A percentile compares a stretch with the other conserved stretches of the same genome.
These are phyloP conservation scores for Trileptium ribeirensis DNA, from an alignment of 2,888 invertebrate genomes.

Conservation along the genomic window DNA sequence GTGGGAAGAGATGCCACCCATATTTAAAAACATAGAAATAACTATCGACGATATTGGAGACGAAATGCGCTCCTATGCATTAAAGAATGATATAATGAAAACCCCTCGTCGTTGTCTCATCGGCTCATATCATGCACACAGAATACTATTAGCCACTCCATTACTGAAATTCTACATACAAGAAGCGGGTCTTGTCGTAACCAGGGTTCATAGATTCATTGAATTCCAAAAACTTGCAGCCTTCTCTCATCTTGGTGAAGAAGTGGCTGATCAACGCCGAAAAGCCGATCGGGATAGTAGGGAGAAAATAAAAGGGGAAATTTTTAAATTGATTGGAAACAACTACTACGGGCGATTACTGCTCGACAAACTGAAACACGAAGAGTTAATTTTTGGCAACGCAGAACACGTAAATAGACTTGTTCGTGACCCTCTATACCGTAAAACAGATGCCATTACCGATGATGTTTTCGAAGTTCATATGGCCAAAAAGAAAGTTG, in stretches of 20 bases:
- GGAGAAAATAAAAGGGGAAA: neutral
- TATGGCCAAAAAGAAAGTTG: neutral
- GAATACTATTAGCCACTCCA: neutral
- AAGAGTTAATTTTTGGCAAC: neutral
- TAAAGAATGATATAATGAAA: neutral
- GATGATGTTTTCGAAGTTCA: neutral
- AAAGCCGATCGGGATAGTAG: neutral
- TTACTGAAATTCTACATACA: neutral
- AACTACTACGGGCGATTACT: neutral
- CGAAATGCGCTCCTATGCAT: neutral
- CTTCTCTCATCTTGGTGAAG: too few species aligned
- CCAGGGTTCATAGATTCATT: neutral
- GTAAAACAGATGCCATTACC: neutral
- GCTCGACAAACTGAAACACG: neutral
- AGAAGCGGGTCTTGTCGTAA: neutral
- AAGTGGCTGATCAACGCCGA: too few species aligned
- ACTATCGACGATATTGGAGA: neutral
- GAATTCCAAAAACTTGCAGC: neutral
- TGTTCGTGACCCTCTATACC: neutral
- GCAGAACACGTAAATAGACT: neutral
- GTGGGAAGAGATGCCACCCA: neutral
- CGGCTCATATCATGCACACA: neutral
- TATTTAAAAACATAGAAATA: conserved; percentile 2
- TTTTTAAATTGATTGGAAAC: neutral
- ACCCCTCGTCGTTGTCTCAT: neutral